Conservation (phyloP, 2,797 vertebrate genomes). For the Denticeps clupeoides region DNA sequence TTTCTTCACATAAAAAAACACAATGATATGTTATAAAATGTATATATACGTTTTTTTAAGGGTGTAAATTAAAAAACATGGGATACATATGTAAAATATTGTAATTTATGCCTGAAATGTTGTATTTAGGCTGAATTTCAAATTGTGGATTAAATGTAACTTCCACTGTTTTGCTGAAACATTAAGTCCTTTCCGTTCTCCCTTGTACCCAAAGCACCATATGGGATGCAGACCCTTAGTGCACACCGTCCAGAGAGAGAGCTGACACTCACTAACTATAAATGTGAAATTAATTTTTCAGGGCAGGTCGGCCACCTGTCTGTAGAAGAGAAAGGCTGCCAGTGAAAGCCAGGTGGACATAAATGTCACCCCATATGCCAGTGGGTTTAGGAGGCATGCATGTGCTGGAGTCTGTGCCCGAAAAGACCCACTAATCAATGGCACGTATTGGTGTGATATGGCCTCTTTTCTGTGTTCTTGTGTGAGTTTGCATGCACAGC, state of each 20-base stretch:
- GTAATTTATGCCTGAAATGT: too few relatives aligned
- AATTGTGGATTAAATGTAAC: too few relatives aligned
- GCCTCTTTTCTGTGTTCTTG: constrained; percentile 8
- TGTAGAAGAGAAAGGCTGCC: constrained; percentile 33
- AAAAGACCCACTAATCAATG: constrained; percentile 20
- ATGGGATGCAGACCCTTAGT: constrained; percentile 19
- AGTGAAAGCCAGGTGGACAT: constrained; percentile 40
- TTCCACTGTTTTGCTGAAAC: too few relatives aligned
- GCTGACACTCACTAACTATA: constrained; percentile 38
- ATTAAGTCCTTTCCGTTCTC: constrained; percentile 7
- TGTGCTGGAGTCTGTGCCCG: constrained; percentile 11
- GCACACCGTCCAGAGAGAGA: constrained; percentile 25
- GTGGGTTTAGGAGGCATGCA: constrained; percentile 30
- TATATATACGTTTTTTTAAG: too few relatives aligned
- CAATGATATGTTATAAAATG: too few relatives aligned
- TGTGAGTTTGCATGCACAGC: too few relatives aligned
- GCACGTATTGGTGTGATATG: constrained; percentile 2
- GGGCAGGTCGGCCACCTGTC: constrained; percentile 50
- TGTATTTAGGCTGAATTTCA: too few relatives aligned
- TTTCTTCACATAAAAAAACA: too few relatives aligned
- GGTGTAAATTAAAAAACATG: too few relatives aligned
- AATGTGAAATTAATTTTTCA: constrained; percentile 39
- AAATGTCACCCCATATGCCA: constrained; percentile 45
- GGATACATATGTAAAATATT: too few relatives aligned
- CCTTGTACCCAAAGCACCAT: constrained; percentile 24